These are phyloP conservation scores for Athrips mouffetella DNA, from an alignment of 2,888 invertebrate genomes.

Conservation along the genomic window DNA sequence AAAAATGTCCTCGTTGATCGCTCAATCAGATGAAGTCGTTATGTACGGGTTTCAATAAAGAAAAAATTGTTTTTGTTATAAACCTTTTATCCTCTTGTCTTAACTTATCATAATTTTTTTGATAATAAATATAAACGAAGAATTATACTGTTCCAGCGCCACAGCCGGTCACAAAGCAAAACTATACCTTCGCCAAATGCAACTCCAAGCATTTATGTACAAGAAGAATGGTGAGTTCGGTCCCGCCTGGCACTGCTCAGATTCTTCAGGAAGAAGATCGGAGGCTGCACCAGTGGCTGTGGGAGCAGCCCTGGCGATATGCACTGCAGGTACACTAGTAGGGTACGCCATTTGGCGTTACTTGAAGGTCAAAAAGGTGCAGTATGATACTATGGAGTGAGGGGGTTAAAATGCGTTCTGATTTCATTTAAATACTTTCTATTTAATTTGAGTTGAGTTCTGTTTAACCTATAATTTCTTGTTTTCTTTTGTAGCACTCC, in stretches of 20 bases:
- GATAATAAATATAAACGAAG: neutral
- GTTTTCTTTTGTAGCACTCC: neutral
- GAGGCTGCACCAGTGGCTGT: constrained; percentile 87
- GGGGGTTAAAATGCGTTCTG: constrained; percentile 34
- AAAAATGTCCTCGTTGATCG: too few relatives aligned
- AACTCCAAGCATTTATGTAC: constrained; percentile 93
- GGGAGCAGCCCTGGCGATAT: constrained; percentile 88
- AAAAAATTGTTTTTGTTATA: neutral
- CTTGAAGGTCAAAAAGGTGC: constrained; percentile 92
- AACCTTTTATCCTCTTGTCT: too few relatives aligned
- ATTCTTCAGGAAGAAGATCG: constrained; percentile 76
- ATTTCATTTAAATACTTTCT: constrained; percentile 11
- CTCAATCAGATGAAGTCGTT: too few relatives aligned
- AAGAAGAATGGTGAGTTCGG: constrained; percentile 85
- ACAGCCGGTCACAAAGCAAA: constrained; percentile 77
- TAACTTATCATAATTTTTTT: neutral
- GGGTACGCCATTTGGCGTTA: constrained; percentile 93
- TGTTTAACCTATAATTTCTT: neutral
- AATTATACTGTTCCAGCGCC: constrained; percentile 32
- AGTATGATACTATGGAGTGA: constrained; percentile 94
- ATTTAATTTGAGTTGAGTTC: neutral
- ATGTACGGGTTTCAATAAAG: too few relatives aligned
- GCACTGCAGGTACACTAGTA: constrained; percentile 87
- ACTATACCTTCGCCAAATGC: constrained; percentile 82
- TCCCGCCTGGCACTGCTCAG: constrained; percentile 82